Evolutionary conservation across 2,888 invertebrate species (phyloP), one percentile per base, ranked within the genome.

Genomic region (Ceraclea dissimilis): DNA sequence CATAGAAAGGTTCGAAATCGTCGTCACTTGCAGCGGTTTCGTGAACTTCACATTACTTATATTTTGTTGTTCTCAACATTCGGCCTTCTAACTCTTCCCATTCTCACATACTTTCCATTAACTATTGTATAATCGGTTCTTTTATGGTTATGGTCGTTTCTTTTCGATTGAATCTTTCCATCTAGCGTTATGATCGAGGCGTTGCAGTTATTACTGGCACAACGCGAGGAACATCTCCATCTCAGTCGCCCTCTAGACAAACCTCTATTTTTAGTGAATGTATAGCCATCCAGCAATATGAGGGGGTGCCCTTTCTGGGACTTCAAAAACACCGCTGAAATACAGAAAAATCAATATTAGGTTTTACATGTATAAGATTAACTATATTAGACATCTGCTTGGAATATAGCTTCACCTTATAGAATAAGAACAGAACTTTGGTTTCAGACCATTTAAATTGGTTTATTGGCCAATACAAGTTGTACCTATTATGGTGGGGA

Each of bases 161-260:
- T 22, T 17, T 11, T 20, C 2, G n/a, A 21, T 8, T 43, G 21
- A 34, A 54, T 54, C 2, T 8, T 16, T 8, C 39, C 49, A 21
- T 43, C 31, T n/a, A n/a, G n/a, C 13, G 54, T 54, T 5, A 49
- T 26, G 8, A 49, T 10, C 6, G 18, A 11, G 10, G 54, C 49
- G 17, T 17, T 54, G 4, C 54, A 54, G 6, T 39, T 20, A 2
- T 17, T n/a, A n/a, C 10, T 26, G 26, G n/a, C 13, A 4, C 13
- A 10, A 22, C 43, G 43, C 1, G 43, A 39, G 16, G 54, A 54
- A 22, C 54, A 54, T 4, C 20, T 2, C 54, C 54, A 54, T 16
- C 54, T 49, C 31, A 18, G 18, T 49, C 22, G 49, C 2, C 47
- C 48, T 16, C 26, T 18, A n/a, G 49, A 20, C 13, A 22, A 19